Conservation (phyloP, 2,797 vertebrate species). For the Chrosomus eos region DNA sequence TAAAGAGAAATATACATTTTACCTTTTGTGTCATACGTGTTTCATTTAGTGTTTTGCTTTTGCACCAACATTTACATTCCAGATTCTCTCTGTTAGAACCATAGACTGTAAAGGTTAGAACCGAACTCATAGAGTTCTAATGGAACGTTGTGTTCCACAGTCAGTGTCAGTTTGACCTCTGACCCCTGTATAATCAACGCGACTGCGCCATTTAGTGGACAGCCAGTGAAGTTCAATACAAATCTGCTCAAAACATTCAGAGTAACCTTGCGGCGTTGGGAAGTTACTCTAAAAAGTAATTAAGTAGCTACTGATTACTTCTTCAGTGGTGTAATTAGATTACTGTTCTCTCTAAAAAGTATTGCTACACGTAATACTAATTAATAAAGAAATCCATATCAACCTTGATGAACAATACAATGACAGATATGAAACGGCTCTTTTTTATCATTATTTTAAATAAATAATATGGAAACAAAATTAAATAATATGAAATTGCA, state of each 20-base stretch:
- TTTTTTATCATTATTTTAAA: too few species aligned
- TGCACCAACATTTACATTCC: neutral
- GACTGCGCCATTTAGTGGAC: slow-evolving; percentile 4
- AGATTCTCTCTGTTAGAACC: neutral
- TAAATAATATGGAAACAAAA: too few species aligned
- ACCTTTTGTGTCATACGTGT: neutral
- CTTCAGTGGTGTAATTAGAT: neutral
- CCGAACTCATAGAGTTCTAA: neutral
- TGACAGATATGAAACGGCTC: too few species aligned
- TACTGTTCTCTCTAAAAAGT: neutral
- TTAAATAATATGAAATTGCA: too few species aligned
- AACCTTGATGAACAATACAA: neutral
- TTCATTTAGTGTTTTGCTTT: slow-evolving; percentile 4
- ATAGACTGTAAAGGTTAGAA: too few species aligned
- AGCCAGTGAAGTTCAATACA: neutral
- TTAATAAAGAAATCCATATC: neutral
- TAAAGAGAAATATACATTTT: slow-evolving; percentile 46
- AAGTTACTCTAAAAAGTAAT: neutral
- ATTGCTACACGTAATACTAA: too few species aligned
- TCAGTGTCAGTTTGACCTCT: neutral
- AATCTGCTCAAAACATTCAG: neutral
- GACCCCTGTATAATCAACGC: neutral
- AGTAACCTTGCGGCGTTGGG: neutral
- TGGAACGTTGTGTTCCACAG: neutral
- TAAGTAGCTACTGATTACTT: neutral